Evolutionary conservation across 1,140 invertebrate genomes (phyloP), one percentile per base, ranked within the genome.

Genomic region (Lepidostoma basale): DNA sequence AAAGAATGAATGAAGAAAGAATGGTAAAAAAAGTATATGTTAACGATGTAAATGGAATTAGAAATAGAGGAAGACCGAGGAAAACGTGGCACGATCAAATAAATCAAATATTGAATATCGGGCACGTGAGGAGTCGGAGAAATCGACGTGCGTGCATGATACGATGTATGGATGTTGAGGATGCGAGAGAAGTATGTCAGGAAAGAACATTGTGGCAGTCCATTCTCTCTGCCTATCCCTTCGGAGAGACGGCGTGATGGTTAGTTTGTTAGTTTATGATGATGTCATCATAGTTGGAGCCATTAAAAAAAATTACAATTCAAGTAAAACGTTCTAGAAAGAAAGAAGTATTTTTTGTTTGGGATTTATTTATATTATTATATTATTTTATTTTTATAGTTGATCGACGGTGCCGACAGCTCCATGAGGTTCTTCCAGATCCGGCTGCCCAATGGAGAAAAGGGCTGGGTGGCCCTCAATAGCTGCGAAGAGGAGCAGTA

Each of bases 391-490:
- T 12, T 16, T 0, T 66, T 66, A 6, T 42, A 69, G 71, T 10
- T 69, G 6, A 64, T 72, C n/a, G 49, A 73, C 18, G 30, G 42
- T 0, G 60, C 73, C 9, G 79, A 81, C 9, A 79, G 78, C 0
- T 76, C 81, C 3, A 71, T 85, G 3, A 78, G 84, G 9, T 73
- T 86, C 8, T 84, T 87, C 3, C 83, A 85, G 49, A 78, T 86
- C 0, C 74, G 80, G 33, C 74, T 86, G 12, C 76, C 83, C 0
- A 81, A 83, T 42, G 84, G 84, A 0, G 77, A 81, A 44, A 76
- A 74, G 20, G 78, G 77, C 0, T 82, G 81, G 80, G 76, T 81
- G 4, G 77, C 79, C 1, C 69, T 82, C 40, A 56, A 68, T 44
- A 62, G 16, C 42, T 62, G 33, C 12, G 36, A 60, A 42, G 56